Evolutionary conservation across 2,888 invertebrate genomes (phyloP).

Genomic region (Cabera pusaria): DNA sequence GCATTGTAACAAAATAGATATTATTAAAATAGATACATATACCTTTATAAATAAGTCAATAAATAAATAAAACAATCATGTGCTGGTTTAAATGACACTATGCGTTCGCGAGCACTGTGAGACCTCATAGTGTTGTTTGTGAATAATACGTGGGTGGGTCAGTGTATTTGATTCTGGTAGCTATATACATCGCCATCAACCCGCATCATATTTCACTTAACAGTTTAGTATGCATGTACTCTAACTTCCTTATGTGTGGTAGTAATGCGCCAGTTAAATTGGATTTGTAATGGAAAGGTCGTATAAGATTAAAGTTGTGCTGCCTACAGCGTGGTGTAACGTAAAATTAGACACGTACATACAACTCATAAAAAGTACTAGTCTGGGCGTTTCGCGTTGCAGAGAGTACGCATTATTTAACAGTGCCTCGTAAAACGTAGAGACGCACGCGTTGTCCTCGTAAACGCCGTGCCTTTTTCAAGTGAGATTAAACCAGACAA

Average conservation of each 20-base stretch:
- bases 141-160: too few species aligned
- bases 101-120: too few species aligned
- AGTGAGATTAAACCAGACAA: slow-evolving; percentile 55
- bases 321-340: slow-evolving; percentile 33
- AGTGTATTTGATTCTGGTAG: too few species aligned
- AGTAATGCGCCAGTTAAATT: slow-evolving; percentile 13
- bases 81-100: too few species aligned
- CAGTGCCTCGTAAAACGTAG: slow-evolving; percentile 59
- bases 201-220: too few species aligned
- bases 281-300: slow-evolving; percentile 15
- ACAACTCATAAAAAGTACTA: slow-evolving; percentile 63
- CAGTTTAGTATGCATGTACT: too few species aligned
- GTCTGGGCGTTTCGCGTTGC: slow-evolving; percentile 55
- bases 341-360: slow-evolving; percentile 59
- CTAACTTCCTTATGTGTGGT: slow-evolving; percentile 7
- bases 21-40: too few species aligned
- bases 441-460: slow-evolving; percentile 53
- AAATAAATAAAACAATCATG: too few species aligned
- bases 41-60: too few species aligned
- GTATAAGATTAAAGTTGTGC: slow-evolving; percentile 33
- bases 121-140: too few species aligned
- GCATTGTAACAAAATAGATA: too few species aligned
- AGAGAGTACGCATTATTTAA: slow-evolving; percentile 69
- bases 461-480: slow-evolving; percentile 55
- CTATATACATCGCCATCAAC: too few species aligned